Evolutionary conservation across 2,113 vertebrate genomes (phyloP), one percentile per base, ranked within the genome.

Genomic region (Toxotes jaculatrix): DNA sequence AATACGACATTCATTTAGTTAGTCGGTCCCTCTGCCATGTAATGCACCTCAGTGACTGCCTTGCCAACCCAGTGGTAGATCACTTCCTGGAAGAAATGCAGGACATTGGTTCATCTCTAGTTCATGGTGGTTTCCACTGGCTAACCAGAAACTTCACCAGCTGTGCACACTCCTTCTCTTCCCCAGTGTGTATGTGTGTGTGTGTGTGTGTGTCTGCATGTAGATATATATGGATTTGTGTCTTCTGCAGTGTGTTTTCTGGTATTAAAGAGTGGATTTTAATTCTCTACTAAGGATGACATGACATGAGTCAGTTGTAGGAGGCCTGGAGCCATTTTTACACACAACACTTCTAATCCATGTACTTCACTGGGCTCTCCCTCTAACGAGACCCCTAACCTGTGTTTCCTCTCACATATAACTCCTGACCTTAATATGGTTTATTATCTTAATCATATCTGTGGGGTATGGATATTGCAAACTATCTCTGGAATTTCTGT

Each of bases 391-490:
- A 40, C 47, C 57, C 53, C 21, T 59, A 55, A 55, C 36, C 31
- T 76, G 23, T 63, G 49, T 57, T 68, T 51, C 32, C 9, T 49
- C 23, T 55, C 36, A 65, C 61, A 72, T 61, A 23, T 55, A 74
- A 72, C 40, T 70, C 43, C 47, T 69, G 31, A 75, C 69, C 59
- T 53, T 43, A 63, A 27, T 74, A 16, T 62, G 21, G 11, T 73
- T 86, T 59, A 80, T 74, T 84, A 19, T 59, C 43, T 72, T 72
- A 51, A 80, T 87, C 64, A 65, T 61, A 77, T 85, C 65, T 51
- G 38, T 49, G 32, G 38, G 67, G 12, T 64, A 64, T 68, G 47
- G 21, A 72, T 70, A 63, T 84, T 38, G 57, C 8, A 70, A 38
- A 62, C 10, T 21, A 21, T 69, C 74, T n/a, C 1, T 59, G 21